Base-by-base conservation (phyloP, 2,797 vertebrate species). In the Chloroceryle inda region DNA sequence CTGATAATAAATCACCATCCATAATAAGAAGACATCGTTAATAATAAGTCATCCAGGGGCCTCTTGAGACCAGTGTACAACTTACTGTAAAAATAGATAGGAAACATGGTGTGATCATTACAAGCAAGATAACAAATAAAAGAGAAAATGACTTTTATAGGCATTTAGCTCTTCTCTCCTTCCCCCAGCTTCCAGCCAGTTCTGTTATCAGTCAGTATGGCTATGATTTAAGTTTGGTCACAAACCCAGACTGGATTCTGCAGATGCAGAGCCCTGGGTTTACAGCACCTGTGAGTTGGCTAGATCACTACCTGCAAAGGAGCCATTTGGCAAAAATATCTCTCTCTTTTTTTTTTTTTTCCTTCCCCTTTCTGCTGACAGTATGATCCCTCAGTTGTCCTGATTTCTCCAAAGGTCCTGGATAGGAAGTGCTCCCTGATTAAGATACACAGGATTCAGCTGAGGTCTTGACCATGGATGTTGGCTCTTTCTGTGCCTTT, bases 1-100 rank as follows among this genome's bases (percentile, higher is more conserved):
- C 93, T 95, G 96, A 95, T 97, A 96, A 97, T 97, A 97, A 97
- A 97, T 97, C 96, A 97, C 91, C 76, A 92, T 97, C 94, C 95
- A 93, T 97, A 97, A 97, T 97, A 97, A 97, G 95, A 96, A 95
- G 95, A 96, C 95, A 94, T 97, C 7, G 74, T 96, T 97, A 97
- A 97, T 97, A 97, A 97, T 94, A 97, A 97, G 94, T 97, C 92
- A 96, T 96, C 93, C 95, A 85, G 84, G 50, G 76, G 77, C 77
- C 96, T 96, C 96, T 52, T 88, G 97, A 96, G 96, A 97, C 76
- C 44, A 56, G 80, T 5, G 7, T 77, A 97, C 96, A 96, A 96
- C 94, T 97, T 97, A 97, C 91, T 95, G 94, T 91, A 96, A 96
- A 97, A 96, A 97, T 97, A 97, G 97, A 96, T 92, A 96, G 95